Base-by-base conservation (phyloP, 2,113 vertebrate genomes). In the Atherinomorus stipes region DNA sequence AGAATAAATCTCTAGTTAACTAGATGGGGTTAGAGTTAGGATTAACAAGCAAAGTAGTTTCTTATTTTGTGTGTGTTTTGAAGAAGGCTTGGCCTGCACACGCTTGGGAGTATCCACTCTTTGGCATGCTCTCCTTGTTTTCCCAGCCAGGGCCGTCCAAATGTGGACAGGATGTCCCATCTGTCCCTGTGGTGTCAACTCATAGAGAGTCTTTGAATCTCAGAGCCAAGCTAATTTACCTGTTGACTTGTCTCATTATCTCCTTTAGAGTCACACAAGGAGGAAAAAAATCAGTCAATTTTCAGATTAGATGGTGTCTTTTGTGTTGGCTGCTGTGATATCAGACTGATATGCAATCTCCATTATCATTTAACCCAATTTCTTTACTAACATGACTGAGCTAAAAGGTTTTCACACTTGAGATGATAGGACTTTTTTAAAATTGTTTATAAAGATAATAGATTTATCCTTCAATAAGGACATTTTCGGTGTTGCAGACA, bases 101-200 rank as follows among this genome's bases (percentile, higher is more conserved):
- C 65, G 54, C 65, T 58, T 53, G 44, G 21, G 64, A 63, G 64
- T 4, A 51, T 57, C 34, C 34, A 22, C 21, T 66, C 56, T 70
- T 68, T 78, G 78, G 75, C 70, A 49, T 64, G 45, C 38, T 1
- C 19, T 1, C 8, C 1, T 62, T 23, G 26, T 63, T 51, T 72
- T 66, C 34, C 11, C 49, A 44, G 63, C 44, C n/a, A 22, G 12
- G 21, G 52, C 74, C 13, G 1, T 11, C 25, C 25, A 65, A 25
- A 22, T 52, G 51, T 53, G 42, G 62, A 40, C 0, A 1, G 7
- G 38, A 45, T 19, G n/a, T 60, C 69, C 69, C 76, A 75, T 81
- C 81, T 84, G 81, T 71, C 51, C 72, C 80, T 49, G 78, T 62
- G 61, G 75, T 34, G 81, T 78, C 57, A 47, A 49, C 62, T 11